Evolutionary conservation across 2,888 invertebrate genomes (phyloP).

Genomic region (Drymonia ruficornis): DNA sequence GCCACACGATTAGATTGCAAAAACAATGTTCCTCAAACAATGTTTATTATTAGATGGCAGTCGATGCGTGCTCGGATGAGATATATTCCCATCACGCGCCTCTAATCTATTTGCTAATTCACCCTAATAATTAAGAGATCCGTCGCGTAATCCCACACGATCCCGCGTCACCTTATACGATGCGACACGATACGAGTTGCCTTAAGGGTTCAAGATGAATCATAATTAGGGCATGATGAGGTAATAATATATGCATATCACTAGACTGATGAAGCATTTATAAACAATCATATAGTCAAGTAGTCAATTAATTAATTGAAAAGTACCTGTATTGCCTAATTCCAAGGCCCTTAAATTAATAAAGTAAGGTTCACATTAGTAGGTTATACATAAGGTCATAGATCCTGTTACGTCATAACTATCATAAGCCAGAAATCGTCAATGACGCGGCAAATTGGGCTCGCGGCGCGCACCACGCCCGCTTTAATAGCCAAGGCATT

Average conservation of each 20-base stretch:
- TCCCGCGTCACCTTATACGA: constrained; percentile 14
- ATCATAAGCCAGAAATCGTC: constrained; percentile 9
- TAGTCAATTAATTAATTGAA: too few relatives aligned
- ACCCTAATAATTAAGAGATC: constrained; percentile 49
- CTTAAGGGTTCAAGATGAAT: not conserved
- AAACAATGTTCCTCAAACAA: too few relatives aligned
- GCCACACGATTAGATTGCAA: too few relatives aligned
- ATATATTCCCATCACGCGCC: constrained; percentile 39
- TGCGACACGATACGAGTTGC: constrained; percentile 10
- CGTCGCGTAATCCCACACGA: constrained; percentile 33
- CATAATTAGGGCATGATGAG: too few relatives aligned
- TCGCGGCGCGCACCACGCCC: constrained; percentile 2
- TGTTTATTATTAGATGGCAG: constrained; percentile 29
- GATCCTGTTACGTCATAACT: constrained; percentile 1
- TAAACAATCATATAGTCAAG: too few relatives aligned
- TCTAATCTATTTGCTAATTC: constrained; percentile 51
- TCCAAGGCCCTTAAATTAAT: not conserved
- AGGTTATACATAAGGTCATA: not conserved
- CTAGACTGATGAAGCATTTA: too few relatives aligned
- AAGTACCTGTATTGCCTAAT: too few relatives aligned
- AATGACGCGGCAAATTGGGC: constrained; percentile 37
- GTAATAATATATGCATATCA: too few relatives aligned
- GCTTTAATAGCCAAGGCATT: not conserved
- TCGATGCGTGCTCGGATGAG: constrained; percentile 14
- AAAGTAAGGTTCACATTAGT: too few relatives aligned